Evolutionary conservation across 2,888 invertebrate species (phyloP), one percentile per base, ranked within the genome.

Genomic region (Didymodactylos carnosus): DNA sequence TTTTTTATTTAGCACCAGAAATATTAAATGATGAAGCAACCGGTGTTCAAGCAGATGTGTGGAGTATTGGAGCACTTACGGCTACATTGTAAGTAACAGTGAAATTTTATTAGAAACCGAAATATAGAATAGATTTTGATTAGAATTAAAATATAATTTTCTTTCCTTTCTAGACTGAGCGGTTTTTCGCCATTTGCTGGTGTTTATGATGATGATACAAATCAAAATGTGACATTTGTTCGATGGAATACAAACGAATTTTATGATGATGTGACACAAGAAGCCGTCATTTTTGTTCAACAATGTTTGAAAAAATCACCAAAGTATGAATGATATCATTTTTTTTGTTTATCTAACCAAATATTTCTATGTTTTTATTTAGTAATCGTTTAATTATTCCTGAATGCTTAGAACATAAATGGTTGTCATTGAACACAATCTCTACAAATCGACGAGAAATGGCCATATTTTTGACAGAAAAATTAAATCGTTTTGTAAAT

Each of bases 341-440:
- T 27, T 6, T n/a, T n/a, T 16, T 25, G 11, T n/a, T 39, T 70
- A 53, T 43, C 43, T 72, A 13, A 72, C 46, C 46, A 39, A 43
- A 23, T 27, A 39, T 10, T 41, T 76, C 71, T 74, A 73, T 76
- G 76, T 77, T 76, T 77, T 76, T 77, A 85, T 86, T 73, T 80
- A 92, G 92, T 78, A 94, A 95, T 88, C 87, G 97, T 80, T 93
- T 95, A 77, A 88, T 90, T 70, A 89, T 91, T 0, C 94, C 94
- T 82, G 95, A 97, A 84, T 93, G 93, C 80, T 88, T 91, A 82
- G 94, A 94, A 82, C 94, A 95, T 84, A 89, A 94, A 83, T 97
- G 97, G 95, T 87, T 98, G 75, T 87, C 91, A 79, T 90, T 91
- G 53, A 90, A 90, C 13, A 69, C 43, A 16, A 3, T 3, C 1